These are phyloP conservation scores for Carcinoscorpius rotundicauda DNA, from an alignment of 1,140 invertebrate species.

Conservation along the genomic window DNA sequence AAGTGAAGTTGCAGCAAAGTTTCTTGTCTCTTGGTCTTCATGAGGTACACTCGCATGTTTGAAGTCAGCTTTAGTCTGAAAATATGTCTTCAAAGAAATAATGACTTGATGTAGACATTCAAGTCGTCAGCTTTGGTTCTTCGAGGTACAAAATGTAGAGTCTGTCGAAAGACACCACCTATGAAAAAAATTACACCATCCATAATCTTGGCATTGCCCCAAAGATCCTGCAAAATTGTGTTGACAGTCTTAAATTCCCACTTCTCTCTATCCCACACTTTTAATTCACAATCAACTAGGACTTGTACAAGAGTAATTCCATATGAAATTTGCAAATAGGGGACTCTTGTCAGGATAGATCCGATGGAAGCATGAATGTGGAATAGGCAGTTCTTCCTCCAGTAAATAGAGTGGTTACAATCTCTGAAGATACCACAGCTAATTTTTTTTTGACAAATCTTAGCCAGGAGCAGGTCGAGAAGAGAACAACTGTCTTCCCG, in stretches of 20 bases:
- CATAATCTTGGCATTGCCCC: no score
- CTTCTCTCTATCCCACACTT: slow-evolving; percentile 35
- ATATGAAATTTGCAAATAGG: slow-evolving; percentile 18
- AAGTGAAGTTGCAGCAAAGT: no score
- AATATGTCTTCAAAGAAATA: slow-evolving; percentile 26
- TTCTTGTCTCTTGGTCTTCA: no score
- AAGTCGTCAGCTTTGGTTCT: slow-evolving; percentile 36
- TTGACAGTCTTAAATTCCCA: slow-evolving; percentile 32
- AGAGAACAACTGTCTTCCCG: no score
- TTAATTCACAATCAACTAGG: slow-evolving; percentile 26
- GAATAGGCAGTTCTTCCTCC: slow-evolving; percentile 20
- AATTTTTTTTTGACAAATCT: no score
- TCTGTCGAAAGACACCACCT: slow-evolving; percentile 38
- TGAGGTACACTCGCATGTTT: slow-evolving; percentile 22
- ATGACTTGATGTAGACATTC: slow-evolving; percentile 30
- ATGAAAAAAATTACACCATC: slow-evolving; percentile 15
- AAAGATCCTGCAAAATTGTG: background rate
- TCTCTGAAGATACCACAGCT: no score
- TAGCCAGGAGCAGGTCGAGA: no score
- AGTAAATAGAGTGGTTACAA: background rate
- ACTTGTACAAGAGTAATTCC: slow-evolving; percentile 24
- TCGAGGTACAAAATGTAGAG: slow-evolving; percentile 33
- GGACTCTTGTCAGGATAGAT: slow-evolving; percentile 13
- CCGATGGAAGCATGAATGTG: slow-evolving; percentile 22
- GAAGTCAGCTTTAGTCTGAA: slow-evolving; percentile 11